A percentile compares a stretch with the other conserved stretches of the same genome.
phyloP scores from a whole-genome alignment of 2,888 invertebrate species.

The Drosophila affinis region DNA sequence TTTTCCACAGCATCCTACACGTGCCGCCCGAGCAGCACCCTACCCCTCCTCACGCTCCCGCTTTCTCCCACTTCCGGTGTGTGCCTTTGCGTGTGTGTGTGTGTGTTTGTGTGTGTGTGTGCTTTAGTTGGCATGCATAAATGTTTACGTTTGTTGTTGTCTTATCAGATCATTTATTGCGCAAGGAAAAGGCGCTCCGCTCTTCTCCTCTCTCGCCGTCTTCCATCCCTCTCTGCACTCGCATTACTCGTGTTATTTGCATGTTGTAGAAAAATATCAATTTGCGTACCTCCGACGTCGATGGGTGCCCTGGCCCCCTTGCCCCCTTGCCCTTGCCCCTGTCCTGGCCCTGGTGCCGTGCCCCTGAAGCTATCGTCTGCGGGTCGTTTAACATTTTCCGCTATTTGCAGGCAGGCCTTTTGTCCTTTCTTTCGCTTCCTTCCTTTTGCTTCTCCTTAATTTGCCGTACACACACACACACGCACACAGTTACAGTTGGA shows the following conservation, averaged over 20 bases:
- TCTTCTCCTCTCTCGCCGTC: not conserved
- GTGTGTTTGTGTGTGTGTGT: conserved; percentile 53
- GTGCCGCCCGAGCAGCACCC: conserved; percentile 45
- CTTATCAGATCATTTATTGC: conserved; percentile 76
- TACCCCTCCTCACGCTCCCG: not conserved
- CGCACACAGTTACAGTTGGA: conserved; percentile 28
- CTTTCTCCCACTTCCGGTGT: conserved; percentile 12
- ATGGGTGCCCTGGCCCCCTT: conserved; percentile 10
- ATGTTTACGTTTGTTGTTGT: conserved; percentile 78
- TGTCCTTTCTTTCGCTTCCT: conserved; percentile 60
- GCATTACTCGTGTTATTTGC: conserved; percentile 76
- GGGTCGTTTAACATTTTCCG: conserved; percentile 76
- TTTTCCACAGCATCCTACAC: conserved; percentile 78
- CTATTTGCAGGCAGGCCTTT: conserved; percentile 73
- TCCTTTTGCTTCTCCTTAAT: conserved; percentile 60
- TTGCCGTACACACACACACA: conserved; percentile 46
- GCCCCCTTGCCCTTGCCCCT: not conserved
- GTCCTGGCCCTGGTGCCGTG: not conserved
- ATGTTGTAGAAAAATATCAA: conserved; percentile 77
- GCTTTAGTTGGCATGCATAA: conserved; percentile 75
- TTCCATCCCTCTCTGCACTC: conserved; percentile 7
- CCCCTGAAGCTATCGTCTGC: conserved; percentile 29
- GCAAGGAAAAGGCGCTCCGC: conserved; percentile 7
- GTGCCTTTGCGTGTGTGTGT: conserved; percentile 8
- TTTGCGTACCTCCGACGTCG: conserved; percentile 74